These are phyloP conservation scores for Trimorus sp. DNA, from an alignment of 2,888 invertebrate genomes.

Conservation along the genomic window DNA sequence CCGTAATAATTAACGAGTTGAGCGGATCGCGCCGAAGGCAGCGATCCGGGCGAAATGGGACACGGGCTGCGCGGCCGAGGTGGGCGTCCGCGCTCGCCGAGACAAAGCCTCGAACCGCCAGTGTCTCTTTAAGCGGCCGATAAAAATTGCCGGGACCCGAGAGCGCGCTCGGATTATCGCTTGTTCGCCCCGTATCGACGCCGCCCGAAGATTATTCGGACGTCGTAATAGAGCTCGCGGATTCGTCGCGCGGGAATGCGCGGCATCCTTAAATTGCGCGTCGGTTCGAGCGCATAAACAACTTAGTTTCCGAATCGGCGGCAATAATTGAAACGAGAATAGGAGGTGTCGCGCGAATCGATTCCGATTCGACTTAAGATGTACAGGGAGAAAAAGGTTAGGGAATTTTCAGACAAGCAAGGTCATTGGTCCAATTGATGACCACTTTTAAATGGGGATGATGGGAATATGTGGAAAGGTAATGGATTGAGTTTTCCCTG, in stretches of 20 bases:
- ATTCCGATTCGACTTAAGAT: no score
- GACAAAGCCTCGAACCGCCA: neutral
- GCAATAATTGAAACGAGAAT: no score
- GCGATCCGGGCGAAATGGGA: conserved; percentile 1
- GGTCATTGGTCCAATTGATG: no score
- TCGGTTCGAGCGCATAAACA: no score
- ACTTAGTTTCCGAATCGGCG: no score
- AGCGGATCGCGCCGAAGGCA: neutral
- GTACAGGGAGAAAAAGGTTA: no score
- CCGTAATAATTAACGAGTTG: neutral
- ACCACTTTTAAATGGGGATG: no score
- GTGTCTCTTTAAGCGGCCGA: conserved; percentile 1
- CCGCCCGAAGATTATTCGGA: neutral
- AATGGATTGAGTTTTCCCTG: no score
- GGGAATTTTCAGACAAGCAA: no score
- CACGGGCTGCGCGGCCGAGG: neutral
- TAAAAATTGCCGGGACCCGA: neutral
- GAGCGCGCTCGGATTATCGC: neutral
- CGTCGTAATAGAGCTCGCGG: neutral
- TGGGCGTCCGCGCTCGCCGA: neutral
- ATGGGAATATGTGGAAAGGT: no score
- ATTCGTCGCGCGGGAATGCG: neutral
- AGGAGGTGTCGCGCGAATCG: no score
- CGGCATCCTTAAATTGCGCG: neutral
- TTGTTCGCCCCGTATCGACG: neutral